Percentiles rank a stretch among this genome's conserved stretches.
phyloP scores from a whole-genome alignment of 2,888 invertebrate genomes.

The Eurytoma adleriae region DNA sequence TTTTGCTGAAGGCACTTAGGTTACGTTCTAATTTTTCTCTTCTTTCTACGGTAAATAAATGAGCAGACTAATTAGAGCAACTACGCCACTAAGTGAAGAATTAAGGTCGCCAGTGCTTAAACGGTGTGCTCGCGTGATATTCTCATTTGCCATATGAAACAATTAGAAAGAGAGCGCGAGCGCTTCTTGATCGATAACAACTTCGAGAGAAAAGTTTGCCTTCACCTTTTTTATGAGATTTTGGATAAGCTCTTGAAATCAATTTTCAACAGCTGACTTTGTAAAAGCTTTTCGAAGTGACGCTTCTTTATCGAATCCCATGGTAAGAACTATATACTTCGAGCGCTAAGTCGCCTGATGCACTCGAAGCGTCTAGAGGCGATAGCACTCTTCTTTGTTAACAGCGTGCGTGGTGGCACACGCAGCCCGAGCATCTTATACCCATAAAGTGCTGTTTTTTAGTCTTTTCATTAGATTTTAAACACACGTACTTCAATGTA shows the following conservation, averaged over 20 bases:
- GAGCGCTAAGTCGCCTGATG: slow-evolving; percentile 37
- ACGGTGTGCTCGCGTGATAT: no score
- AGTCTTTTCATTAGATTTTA: not conserved
- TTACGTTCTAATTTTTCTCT: not conserved
- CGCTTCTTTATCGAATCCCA: slow-evolving; percentile 19
- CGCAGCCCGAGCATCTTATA: not conserved
- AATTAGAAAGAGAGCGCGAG: no score
- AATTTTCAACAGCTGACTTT: no score
- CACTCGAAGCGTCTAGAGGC: slow-evolving; percentile 33
- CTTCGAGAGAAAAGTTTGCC: no score
- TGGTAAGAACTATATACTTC: not conserved
- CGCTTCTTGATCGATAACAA: no score
- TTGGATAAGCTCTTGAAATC: not conserved
- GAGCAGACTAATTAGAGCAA: slow-evolving; percentile 7
- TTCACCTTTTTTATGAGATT: not conserved
- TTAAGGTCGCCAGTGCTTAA: not conserved
- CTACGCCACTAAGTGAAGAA: not conserved
- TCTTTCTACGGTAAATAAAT: not conserved
- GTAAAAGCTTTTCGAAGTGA: no score
- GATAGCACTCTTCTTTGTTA: slow-evolving; percentile 39
- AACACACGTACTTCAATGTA: no score
- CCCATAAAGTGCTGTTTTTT: slow-evolving; percentile 21
- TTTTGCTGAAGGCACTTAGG: not conserved
- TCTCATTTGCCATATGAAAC: no score
- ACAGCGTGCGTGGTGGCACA: not conserved